Conservation (phyloP, 2,113 vertebrate species). For the Ondatra zibethicus region DNA sequence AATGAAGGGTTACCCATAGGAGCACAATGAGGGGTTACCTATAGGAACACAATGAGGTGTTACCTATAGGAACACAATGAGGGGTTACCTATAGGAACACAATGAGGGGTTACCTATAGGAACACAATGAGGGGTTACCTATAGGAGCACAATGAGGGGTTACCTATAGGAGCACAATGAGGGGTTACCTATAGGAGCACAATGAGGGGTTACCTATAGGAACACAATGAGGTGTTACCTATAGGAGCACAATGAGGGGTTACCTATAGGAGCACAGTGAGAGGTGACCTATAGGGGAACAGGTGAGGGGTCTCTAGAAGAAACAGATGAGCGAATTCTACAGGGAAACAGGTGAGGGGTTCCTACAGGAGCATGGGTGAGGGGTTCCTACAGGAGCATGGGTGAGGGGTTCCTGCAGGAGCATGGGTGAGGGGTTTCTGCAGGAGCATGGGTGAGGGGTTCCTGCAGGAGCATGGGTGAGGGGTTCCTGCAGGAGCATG, state of each 20-base stretch:
- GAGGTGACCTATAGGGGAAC: not conserved
- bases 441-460: not conserved
- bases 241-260: not conserved
- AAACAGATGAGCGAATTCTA: not conserved
- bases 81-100: too few species aligned
- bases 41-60: not conserved
- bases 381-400: not conserved
- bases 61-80: not conserved
- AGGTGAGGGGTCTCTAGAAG: not conserved
- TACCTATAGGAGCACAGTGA: not conserved
- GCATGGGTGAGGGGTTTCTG: not conserved
- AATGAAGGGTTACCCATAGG: too few species aligned
- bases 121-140: not conserved
- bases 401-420: too few species aligned
- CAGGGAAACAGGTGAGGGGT: not conserved
- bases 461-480: not conserved
- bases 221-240: not conserved
- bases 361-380: not conserved
- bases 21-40: not conserved
- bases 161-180: not conserved
- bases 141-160: not conserved
- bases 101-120: not conserved
- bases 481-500: not conserved
- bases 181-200: not conserved
- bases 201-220: not conserved